Conservation (phyloP, 2,113 vertebrate genomes). For the Psilopsiagon aurifrons region DNA sequence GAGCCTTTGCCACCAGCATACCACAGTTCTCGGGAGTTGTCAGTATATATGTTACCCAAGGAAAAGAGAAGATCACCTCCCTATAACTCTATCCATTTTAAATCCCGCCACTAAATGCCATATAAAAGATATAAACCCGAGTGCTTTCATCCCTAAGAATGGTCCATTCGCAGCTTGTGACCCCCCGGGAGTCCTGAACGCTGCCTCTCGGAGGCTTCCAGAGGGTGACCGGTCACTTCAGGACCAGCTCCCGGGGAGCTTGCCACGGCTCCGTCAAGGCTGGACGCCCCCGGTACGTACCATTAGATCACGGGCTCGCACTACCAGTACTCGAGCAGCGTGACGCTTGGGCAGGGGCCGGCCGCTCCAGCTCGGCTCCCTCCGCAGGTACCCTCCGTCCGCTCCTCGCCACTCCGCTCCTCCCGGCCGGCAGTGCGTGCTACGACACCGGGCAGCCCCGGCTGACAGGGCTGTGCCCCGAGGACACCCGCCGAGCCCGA, state of each 20-base stretch:
- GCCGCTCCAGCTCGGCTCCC: background rate
- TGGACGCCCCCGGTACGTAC: accelerated
- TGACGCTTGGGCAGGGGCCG: background rate
- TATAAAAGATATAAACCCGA: background rate
- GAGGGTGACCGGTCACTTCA: background rate
- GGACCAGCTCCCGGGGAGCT: background rate
- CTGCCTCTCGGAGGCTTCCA: background rate
- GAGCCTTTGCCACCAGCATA: background rate
- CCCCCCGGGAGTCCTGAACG: accelerated
- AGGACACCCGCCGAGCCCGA: background rate
- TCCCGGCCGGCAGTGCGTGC: background rate
- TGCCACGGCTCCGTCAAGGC: background rate
- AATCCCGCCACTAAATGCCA: background rate
- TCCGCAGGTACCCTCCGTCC: background rate
- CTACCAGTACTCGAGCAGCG: accelerated
- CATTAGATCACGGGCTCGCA: background rate
- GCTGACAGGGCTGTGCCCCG: background rate
- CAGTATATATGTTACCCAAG: background rate
- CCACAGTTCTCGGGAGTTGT: background rate
- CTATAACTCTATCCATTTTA: background rate
- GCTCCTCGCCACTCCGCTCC: background rate
- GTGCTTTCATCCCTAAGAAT: background rate
- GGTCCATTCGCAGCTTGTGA: background rate
- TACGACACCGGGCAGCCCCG: background rate
- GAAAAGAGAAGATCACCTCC: background rate